Evolutionary conservation across 2,888 invertebrate species (phyloP).

Genomic region (Lepidocyrtinus sp.): DNA sequence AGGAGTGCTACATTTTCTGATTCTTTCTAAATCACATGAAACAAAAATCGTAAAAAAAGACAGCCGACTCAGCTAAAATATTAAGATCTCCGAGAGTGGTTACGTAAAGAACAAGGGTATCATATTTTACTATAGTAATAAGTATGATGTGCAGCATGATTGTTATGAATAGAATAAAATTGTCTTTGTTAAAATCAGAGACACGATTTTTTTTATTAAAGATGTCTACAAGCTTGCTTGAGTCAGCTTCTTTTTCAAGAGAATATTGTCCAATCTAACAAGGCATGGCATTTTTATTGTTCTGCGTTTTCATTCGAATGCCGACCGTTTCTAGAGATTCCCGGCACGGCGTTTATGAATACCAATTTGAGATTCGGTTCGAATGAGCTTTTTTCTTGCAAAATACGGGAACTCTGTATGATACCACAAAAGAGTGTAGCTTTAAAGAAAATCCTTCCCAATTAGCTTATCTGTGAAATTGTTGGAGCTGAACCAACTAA

Average conservation of each 20-base stretch:
- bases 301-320: neutral
- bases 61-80: too few relatives aligned
- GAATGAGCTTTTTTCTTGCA: neutral
- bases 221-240: neutral
- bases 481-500: constrained; percentile 10
- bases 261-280: constrained; percentile 3
- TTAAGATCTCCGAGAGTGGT: neutral
- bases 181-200: too few relatives aligned
- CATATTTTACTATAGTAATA: neutral
- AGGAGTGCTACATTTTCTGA: too few relatives aligned
- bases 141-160: neutral
- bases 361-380: neutral
- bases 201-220: neutral
- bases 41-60: too few relatives aligned
- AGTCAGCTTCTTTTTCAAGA: neutral
- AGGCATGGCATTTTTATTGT: neutral
- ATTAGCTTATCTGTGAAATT: constrained; percentile 1
- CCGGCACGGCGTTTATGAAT: neutral
- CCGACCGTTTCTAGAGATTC: neutral
- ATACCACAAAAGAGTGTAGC: neutral
- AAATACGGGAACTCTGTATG: neutral
- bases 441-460: neutral
- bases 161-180: neutral
- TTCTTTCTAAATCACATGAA: too few relatives aligned
- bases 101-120: neutral